Conservation (phyloP, 2,797 vertebrate genomes). For the Notolepis coatsorum region DNA sequence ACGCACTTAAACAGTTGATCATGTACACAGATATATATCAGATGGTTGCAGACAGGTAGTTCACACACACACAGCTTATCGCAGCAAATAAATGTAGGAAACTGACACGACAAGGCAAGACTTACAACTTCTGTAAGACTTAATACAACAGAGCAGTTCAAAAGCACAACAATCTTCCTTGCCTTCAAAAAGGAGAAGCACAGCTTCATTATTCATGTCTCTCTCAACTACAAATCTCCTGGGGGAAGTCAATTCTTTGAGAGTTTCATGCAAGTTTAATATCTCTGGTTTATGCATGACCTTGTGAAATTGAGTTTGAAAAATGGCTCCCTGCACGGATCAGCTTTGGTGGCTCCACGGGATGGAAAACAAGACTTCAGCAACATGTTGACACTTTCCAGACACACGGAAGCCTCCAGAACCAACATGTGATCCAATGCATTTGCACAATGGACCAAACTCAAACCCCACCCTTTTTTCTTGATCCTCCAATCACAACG, state of each 20-base stretch:
- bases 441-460: too few species aligned
- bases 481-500: too few species aligned
- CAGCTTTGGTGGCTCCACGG: not conserved
- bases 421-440: too few species aligned
- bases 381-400: not conserved
- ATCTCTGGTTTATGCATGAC: slow-evolving; percentile 8
- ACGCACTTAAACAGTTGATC: not conserved
- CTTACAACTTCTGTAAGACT: not conserved
- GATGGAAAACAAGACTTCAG: not conserved
- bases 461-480: too few species aligned
- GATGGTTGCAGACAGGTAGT: not conserved
- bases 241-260: not conserved
- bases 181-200: not conserved
- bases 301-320: slow-evolving; percentile 1
- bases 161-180: not conserved
- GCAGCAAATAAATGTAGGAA: not conserved
- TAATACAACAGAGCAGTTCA: slow-evolving; percentile 1
- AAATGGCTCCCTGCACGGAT: not conserved
- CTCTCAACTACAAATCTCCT: not conserved
- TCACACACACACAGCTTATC: not conserved
- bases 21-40: not conserved
- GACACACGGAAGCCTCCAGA: not conserved
- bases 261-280: slow-evolving; percentile 9
- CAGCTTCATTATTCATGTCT: not conserved
- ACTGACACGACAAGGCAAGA: not conserved